Base-by-base conservation (phyloP, 2,113 vertebrate species). In the Ammodytes marinus region DNA sequence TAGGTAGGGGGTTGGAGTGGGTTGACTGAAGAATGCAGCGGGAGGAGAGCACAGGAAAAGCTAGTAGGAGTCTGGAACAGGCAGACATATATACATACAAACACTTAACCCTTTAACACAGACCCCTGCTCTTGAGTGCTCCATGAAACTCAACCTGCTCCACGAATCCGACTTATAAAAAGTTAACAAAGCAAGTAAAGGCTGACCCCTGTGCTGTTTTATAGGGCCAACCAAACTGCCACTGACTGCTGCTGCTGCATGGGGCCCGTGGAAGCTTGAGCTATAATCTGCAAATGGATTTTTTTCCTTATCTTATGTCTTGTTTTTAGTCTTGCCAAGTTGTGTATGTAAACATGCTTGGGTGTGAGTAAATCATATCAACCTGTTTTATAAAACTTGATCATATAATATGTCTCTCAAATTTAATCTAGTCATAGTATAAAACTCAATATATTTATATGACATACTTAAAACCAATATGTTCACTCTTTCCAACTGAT, bases 61-160 rank as follows among this genome's bases (percentile, higher is more conserved):
- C 27, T 27, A 45, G 17, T 12, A 4, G n/a, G 64, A 70, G 49
- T 49, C 53, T 52, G 45, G n/a, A 53, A 49, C 77, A 57, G 27
- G 45, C 65, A 58, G 46, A 54, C 57, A 55, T 39, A 52, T 40
- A 64, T 19, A 45, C 47, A 78, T 15, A 58, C 66, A 76, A 69
- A 82, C 52, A 55, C 45, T 35, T 52, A n/a, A 58, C 45, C 46
- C 53, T 69, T 67, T 54, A 80, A 77, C 77, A 52, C 43, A 53
- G 73, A 77, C 19, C 59, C 46, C 74, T 27, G 27, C 27, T 27
- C 27, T 54, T 19, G 55, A 72, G 40, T 13, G 55, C 61, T 78
- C 74, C 15, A 5, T 82, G 82, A 86, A 83, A 86, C 69, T 55
- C 10, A 59, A 79, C 72, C 86, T 70, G 70, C 47, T 78, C 68